These are phyloP conservation scores for Cosmopolites sordidus DNA, from an alignment of 2,888 invertebrate genomes.

Conservation along the genomic window DNA sequence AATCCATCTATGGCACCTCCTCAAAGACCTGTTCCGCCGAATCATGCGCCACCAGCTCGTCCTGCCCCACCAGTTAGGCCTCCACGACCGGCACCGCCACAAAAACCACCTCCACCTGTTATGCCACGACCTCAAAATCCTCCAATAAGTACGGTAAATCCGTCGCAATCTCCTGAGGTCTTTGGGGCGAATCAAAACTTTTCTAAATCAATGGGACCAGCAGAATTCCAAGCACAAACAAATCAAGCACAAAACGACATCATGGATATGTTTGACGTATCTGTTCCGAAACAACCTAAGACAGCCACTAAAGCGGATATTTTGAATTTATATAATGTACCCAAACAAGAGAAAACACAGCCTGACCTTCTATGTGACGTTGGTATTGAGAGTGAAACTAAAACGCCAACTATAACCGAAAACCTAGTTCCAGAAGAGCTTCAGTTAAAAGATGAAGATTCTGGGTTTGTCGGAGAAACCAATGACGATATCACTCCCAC, in stretches of 20 bases:
- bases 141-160: slow-evolving; percentile 19
- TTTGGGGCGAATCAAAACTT: slow-evolving; percentile 5
- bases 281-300: slow-evolving; percentile 31
- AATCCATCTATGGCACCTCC: slow-evolving; percentile 48
- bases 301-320: slow-evolving; percentile 47
- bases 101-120: slow-evolving; percentile 40
- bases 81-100: slow-evolving; percentile 36
- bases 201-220: background rate
- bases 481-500: slow-evolving; percentile 30
- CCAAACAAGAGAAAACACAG: slow-evolving; percentile 30
- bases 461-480: slow-evolving; percentile 11
- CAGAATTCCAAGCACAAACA: slow-evolving; percentile 11
- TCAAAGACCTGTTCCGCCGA: slow-evolving; percentile 41
- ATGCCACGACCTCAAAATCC: slow-evolving; percentile 31
- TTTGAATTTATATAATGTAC: slow-evolving; percentile 44
- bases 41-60: slow-evolving; percentile 34
- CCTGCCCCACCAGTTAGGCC: slow-evolving; percentile 32
- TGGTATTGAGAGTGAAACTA: slow-evolving; percentile 26
- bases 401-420: slow-evolving; percentile 21
- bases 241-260: slow-evolving; percentile 32
- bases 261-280: slow-evolving; percentile 45
- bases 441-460: slow-evolving; percentile 17
- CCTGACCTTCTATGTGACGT: slow-evolving; percentile 34
- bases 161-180: slow-evolving; percentile 8
- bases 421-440: slow-evolving; percentile 29